These are phyloP conservation scores for Grantiella picta DNA, from an alignment of 2,113 vertebrate genomes.

Conservation along the genomic window DNA sequence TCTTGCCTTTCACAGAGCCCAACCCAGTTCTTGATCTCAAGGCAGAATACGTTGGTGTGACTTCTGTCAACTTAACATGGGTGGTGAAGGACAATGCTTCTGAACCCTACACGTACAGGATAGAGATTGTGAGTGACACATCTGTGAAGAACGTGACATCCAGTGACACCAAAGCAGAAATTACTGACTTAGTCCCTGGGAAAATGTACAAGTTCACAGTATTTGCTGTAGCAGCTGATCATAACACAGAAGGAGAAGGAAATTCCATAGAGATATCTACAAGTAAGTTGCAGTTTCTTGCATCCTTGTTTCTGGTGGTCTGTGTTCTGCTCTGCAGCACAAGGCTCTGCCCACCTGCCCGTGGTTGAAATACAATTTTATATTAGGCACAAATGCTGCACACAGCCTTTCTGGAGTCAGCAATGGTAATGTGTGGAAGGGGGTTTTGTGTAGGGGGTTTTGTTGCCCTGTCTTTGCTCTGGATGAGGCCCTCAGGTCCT, in stretches of 20 bases:
- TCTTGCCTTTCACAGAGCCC: background rate
- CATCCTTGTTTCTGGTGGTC: fast-evolving
- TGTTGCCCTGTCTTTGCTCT: background rate
- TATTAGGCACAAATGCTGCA: background rate
- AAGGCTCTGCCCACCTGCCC: background rate
- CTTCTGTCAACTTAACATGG: background rate
- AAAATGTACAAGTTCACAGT: background rate
- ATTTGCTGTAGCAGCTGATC: background rate
- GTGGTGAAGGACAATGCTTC: background rate
- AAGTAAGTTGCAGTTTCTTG: background rate
- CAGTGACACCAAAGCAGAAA: fast-evolving
- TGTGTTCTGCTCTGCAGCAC: background rate
- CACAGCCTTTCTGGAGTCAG: background rate
- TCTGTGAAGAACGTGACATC: fast-evolving
- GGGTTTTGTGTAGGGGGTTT: fast-evolving
- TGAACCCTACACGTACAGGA: background rate
- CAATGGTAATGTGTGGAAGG: fast-evolving
- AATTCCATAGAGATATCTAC: fast-evolving
- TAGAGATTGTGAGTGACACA: background rate
- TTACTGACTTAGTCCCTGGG: background rate
- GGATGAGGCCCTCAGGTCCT: background rate
- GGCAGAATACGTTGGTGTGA: background rate
- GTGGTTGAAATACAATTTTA: background rate
- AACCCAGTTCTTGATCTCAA: background rate
- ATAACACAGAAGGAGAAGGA: background rate